phyloP scores from a whole-genome alignment of 2,888 invertebrate species.

The Luperina testacea region DNA sequence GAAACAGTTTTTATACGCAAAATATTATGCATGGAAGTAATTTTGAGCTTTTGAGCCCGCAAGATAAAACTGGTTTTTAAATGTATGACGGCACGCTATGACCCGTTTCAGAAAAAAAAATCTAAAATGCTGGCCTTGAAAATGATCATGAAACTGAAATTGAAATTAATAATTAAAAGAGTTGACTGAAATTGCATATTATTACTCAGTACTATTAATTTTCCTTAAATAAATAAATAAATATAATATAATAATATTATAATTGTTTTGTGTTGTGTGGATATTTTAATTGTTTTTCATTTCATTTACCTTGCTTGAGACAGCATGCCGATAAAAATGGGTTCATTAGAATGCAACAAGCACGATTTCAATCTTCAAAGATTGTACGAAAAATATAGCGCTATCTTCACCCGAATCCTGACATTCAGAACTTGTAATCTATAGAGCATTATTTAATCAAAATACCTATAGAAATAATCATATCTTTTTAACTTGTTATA shows the following conservation, averaged over 20 bases:
- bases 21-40: background rate
- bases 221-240: background rate
- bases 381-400: background rate
- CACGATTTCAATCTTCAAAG: conserved; percentile 20
- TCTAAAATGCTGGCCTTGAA: conserved; percentile 8
- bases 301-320: conserved; percentile 19
- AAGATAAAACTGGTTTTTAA: conserved; percentile 13
- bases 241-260: too few species aligned
- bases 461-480: background rate
- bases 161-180: background rate
- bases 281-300: background rate
- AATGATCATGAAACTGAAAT: background rate
- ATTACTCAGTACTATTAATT: too few species aligned
- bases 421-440: conserved; percentile 14
- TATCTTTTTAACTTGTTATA: background rate
- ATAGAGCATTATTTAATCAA: background rate
- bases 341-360: conserved; percentile 28
- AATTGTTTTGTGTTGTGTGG: too few species aligned
- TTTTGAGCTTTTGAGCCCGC: background rate
- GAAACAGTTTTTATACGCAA: conserved; percentile 9
- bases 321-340: conserved; percentile 23
- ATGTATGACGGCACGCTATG: background rate
- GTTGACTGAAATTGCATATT: background rate
- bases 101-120: background rate
- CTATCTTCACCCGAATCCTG: background rate